phyloP scores from a whole-genome alignment of 2,113 vertebrate genomes.

The Thalassoma bifasciatum region DNA sequence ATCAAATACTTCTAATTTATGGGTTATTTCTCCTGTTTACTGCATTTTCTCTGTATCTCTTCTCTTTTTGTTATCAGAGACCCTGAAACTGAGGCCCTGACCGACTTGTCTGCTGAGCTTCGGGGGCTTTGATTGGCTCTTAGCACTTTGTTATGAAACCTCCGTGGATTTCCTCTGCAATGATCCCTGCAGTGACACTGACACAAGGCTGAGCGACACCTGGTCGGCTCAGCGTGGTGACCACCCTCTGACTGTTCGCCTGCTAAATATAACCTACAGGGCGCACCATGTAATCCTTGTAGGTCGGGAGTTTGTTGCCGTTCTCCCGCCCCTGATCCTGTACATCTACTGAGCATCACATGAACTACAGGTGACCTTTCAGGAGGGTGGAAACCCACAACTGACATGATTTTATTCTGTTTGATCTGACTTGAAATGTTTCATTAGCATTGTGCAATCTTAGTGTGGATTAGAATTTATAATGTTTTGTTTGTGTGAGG shows the following conservation, averaged over 20 bases:
- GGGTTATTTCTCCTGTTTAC: background rate
- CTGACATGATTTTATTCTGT: slow-evolving; percentile 15
- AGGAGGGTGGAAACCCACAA: slow-evolving; percentile 12
- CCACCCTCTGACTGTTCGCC: slow-evolving; percentile 15
- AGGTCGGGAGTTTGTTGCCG: slow-evolving; percentile 28
- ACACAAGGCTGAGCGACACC: slow-evolving; percentile 23
- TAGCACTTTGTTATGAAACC: slow-evolving; percentile 56
- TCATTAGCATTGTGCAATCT: slow-evolving; percentile 13
- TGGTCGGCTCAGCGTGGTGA: slow-evolving; percentile 13
- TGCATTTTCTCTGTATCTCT: background rate
- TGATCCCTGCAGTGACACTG: slow-evolving; percentile 55
- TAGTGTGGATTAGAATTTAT: background rate
- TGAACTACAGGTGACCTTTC: slow-evolving; percentile 28
- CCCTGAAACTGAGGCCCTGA: slow-evolving; percentile 8
- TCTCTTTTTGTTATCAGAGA: background rate
- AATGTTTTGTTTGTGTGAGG: background rate
- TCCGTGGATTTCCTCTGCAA: slow-evolving; percentile 41
- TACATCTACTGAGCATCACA: slow-evolving; percentile 27
- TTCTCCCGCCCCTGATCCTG: slow-evolving; percentile 17
- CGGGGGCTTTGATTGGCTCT: slow-evolving; percentile 53
- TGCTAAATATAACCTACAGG: slow-evolving; percentile 63
- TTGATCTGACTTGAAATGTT: slow-evolving; percentile 6
- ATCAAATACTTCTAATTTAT: no score
- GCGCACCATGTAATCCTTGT: slow-evolving; percentile 40
- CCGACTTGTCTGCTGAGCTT: slow-evolving; percentile 21